These are phyloP conservation scores for Forbesichthys papilliferus DNA, from an alignment of 2,113 vertebrate species.

Conservation along the genomic window DNA sequence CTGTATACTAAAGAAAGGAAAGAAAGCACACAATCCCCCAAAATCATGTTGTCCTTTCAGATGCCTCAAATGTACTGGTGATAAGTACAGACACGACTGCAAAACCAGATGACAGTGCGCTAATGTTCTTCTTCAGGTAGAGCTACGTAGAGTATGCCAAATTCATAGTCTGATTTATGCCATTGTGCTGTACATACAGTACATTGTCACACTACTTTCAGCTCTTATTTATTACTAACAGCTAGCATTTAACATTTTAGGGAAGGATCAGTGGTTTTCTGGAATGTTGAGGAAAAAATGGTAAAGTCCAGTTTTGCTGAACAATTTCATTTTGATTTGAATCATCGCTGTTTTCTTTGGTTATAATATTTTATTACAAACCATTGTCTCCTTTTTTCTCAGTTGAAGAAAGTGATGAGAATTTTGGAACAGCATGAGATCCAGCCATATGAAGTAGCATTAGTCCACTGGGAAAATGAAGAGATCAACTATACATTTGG, in stretches of 20 bases:
- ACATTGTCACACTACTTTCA: neutral
- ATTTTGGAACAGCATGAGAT: slow-evolving; percentile 92
- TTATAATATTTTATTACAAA: neutral
- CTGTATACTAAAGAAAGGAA: neutral
- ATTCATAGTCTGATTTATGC: neutral
- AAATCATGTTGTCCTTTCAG: slow-evolving; percentile 68
- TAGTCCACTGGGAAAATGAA: slow-evolving; percentile 98
- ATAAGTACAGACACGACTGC: slow-evolving; percentile 81
- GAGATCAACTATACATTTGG: slow-evolving; percentile 89
- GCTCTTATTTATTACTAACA: slow-evolving; percentile 5
- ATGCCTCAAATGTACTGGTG: slow-evolving; percentile 92
- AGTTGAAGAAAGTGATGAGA: slow-evolving; percentile 87
- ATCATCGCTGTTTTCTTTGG: too few species aligned
- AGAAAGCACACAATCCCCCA: neutral
- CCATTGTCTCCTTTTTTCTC: neutral
- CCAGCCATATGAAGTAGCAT: slow-evolving; percentile 91
- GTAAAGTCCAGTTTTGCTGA: slow-evolving; percentile 65
- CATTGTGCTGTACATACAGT: neutral
- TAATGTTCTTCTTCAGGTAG: slow-evolving; percentile 95
- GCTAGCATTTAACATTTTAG: slow-evolving; percentile 66
- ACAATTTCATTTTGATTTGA: neutral
- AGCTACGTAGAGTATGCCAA: neutral
- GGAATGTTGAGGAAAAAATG: slow-evolving; percentile 94
- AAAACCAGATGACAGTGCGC: slow-evolving; percentile 83
- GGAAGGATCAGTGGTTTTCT: slow-evolving; percentile 95